Percentiles rank a stretch among this genome's conserved stretches.
phyloP scores from a whole-genome alignment of 2,888 invertebrate genomes.

The Patella caerulea region DNA sequence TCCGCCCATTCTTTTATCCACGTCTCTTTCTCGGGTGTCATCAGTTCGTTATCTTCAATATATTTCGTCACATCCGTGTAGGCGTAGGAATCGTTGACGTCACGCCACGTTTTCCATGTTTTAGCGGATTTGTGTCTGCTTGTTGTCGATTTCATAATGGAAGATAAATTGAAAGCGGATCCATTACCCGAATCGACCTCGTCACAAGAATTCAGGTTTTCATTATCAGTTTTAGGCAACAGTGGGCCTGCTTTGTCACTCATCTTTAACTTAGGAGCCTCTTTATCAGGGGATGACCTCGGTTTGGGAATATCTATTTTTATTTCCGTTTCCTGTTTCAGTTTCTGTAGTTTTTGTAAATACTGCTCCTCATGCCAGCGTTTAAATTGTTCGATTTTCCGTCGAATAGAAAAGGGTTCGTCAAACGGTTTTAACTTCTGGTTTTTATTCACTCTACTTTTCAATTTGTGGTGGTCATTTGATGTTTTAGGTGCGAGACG shows the following conservation, averaged over 20 bases:
- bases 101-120: constrained; percentile 64
- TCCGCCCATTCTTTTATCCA: constrained; percentile 62
- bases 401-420: constrained; percentile 59
- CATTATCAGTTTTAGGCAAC: not conserved
- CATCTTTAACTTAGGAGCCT: constrained; percentile 6
- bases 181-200: constrained; percentile 33
- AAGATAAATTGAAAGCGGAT: constrained; percentile 28
- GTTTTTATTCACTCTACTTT: constrained; percentile 24
- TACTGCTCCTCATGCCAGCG: constrained; percentile 64
- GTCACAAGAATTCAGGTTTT: not conserved
- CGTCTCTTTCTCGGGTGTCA: constrained; percentile 58
- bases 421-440: constrained; percentile 40
- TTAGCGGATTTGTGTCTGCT: constrained; percentile 41
- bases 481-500: constrained; percentile 19
- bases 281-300: not conserved
- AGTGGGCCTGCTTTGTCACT: not conserved
- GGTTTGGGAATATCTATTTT: constrained; percentile 38
- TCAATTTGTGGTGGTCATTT: not conserved
- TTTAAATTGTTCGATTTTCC: constrained; percentile 63
- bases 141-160: not conserved
- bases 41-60: constrained; percentile 66
- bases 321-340: constrained; percentile 53
- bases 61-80: constrained; percentile 66
- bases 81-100: constrained; percentile 65
- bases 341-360: constrained; percentile 52